phyloP scores from a whole-genome alignment of 2,797 vertebrate genomes.

The Pelochelys cantorii region DNA sequence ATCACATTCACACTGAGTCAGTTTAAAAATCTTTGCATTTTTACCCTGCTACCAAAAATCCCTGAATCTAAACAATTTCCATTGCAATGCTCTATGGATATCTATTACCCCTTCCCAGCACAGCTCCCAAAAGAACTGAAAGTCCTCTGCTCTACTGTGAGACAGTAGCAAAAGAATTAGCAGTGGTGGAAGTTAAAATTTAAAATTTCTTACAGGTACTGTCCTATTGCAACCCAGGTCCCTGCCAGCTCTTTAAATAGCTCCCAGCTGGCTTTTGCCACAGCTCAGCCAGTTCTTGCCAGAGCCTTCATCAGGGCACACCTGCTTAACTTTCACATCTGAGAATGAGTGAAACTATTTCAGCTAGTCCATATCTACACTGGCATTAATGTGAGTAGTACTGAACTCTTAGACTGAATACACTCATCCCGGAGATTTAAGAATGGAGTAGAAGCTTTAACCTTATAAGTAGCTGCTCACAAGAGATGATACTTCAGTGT shows the following conservation, averaged over 20 bases:
- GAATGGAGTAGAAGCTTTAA: background rate
- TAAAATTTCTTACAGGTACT: no score
- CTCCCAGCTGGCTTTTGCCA: no score
- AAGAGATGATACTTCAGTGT: background rate
- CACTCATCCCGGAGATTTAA: background rate
- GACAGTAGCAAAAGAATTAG: background rate
- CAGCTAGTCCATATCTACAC: background rate
- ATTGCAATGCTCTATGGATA: background rate
- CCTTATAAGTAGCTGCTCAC: background rate
- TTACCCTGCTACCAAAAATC: background rate
- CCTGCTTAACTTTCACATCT: no score
- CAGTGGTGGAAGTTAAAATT: no score
- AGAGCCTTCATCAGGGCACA: no score
- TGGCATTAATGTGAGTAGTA: constrained; percentile 1
- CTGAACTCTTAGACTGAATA: background rate
- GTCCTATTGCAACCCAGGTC: no score
- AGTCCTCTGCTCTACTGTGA: background rate
- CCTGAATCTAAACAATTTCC: background rate
- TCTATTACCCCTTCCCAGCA: background rate
- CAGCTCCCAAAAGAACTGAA: background rate
- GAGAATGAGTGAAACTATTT: background rate
- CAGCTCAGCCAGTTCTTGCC: no score
- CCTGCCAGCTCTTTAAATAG: no score
- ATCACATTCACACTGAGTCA: background rate
- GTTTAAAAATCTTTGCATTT: background rate